Evolutionary conservation across 1,140 invertebrate genomes (phyloP).

Genomic region (Lepidurus apus): DNA sequence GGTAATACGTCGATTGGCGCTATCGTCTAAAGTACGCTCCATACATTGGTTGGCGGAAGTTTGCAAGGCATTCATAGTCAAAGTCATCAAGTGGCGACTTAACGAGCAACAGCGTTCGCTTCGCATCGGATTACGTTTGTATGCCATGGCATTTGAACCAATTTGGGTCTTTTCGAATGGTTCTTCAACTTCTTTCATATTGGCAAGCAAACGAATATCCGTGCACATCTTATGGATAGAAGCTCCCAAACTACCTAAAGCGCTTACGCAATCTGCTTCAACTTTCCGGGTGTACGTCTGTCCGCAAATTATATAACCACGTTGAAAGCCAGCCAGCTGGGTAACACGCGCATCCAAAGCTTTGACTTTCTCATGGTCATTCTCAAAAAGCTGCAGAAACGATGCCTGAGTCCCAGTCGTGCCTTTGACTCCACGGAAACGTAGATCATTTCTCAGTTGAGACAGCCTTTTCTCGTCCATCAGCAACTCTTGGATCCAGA

Average conservation of each 20-base stretch:
- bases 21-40: conserved; percentile 96
- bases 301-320: conserved; percentile 78
- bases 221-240: conserved; percentile 91
- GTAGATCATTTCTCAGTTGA: conserved; percentile 66
- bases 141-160: conserved; percentile 87
- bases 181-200: no score
- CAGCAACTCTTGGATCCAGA: conserved; percentile 93
- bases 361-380: conserved; percentile 77
- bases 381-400: conserved; percentile 89
- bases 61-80: conserved; percentile 74
- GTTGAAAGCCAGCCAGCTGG: conserved; percentile 78
- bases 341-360: conserved; percentile 75
- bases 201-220: conserved; percentile 83
- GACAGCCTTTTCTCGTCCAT: conserved; percentile 85
- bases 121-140: conserved; percentile 98
- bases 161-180: no score
- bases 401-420: conserved; percentile 98
- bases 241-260: conserved; percentile 72
- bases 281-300: conserved; percentile 96
- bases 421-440: conserved; percentile 95
- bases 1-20: conserved; percentile 85
- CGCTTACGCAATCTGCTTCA: conserved; percentile 74
- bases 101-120: conserved; percentile 89
- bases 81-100: conserved; percentile 80
- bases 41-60: conserved; percentile 93